Evolutionary conservation across 1,140 invertebrate species (phyloP).

Genomic region (Aphidius ervi): DNA sequence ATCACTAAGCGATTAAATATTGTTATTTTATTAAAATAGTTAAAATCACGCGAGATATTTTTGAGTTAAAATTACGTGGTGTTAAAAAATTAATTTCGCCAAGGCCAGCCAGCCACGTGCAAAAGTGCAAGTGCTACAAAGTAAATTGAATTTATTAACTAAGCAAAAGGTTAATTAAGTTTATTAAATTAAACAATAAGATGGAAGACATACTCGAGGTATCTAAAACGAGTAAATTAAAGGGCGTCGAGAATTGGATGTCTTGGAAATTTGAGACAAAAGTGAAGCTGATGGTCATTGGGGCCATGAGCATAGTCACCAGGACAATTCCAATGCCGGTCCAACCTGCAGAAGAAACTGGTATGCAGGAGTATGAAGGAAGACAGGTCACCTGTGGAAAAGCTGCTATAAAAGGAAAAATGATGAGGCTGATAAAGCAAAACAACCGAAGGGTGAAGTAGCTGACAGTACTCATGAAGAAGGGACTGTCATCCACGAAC

Average conservation of each 20-base stretch:
- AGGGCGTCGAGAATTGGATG: constrained; percentile 20
- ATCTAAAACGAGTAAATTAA: constrained; percentile 2
- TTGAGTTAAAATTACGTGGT: too few species aligned
- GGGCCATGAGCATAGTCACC: constrained; percentile 14
- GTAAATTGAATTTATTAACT: too few species aligned
- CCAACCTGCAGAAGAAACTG: not conserved
- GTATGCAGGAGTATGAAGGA: constrained; percentile 17
- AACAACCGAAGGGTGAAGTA: not conserved
- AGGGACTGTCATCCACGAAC: constrained; percentile 11
- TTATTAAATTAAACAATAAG: too few species aligned
- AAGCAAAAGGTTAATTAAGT: too few species aligned
- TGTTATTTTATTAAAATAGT: too few species aligned
- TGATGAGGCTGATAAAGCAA: not conserved
- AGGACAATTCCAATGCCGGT: constrained; percentile 3
- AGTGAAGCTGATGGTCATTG: constrained; percentile 20
- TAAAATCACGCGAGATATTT: too few species aligned
- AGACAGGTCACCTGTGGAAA: constrained; percentile 18
- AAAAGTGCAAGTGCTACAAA: too few species aligned
- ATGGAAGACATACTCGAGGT: too few species aligned
- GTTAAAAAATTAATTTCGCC: too few species aligned
- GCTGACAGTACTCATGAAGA: not conserved
- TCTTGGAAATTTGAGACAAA: constrained; percentile 30
- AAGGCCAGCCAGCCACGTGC: too few species aligned
- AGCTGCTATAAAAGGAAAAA: not conserved
- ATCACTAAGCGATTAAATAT: too few species aligned